phyloP scores from a whole-genome alignment of 1,140 invertebrate species.

The Solenopsis fugax region DNA sequence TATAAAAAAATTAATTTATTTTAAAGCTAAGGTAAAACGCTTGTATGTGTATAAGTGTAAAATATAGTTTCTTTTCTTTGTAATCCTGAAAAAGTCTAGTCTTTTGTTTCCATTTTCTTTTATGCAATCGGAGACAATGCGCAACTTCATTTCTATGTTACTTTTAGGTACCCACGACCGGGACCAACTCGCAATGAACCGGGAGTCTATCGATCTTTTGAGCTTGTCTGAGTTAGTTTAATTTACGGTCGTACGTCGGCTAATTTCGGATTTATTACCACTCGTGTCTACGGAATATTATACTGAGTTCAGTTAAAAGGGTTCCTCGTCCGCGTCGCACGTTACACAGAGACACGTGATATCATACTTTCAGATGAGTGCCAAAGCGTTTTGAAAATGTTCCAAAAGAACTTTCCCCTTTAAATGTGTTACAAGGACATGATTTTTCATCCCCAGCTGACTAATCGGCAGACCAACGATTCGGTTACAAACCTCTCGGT shows the following conservation, averaged over 20 bases:
- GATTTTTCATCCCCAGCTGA: constrained; percentile 48
- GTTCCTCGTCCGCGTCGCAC: constrained; percentile 41
- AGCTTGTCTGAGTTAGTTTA: constrained; percentile 16
- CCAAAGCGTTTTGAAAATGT: constrained; percentile 68
- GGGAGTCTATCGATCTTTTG: constrained; percentile 37
- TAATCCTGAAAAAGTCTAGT: constrained; percentile 3
- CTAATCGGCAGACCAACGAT: constrained; percentile 30
- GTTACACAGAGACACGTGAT: constrained; percentile 49
- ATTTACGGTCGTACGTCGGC: constrained; percentile 20
- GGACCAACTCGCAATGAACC: neutral
- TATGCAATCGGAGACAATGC: constrained; percentile 38
- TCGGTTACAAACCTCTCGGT: constrained; percentile 58
- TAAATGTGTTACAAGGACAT: constrained; percentile 66
- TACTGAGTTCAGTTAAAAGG: constrained; percentile 64
- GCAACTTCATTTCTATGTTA: constrained; percentile 30
- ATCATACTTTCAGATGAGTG: constrained; percentile 62
- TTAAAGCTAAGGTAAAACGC: neutral
- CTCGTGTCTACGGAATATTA: constrained; percentile 39
- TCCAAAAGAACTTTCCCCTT: constrained; percentile 63
- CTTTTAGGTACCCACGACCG: constrained; percentile 17
- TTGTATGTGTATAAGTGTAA: neutral
- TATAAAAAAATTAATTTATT: neutral
- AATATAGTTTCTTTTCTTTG: constrained; percentile 23
- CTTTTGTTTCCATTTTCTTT: neutral
- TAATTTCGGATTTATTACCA: constrained; percentile 48